Evolutionary conservation across 2,113 vertebrate genomes (phyloP).

Genomic region (Actinemys pallida): DNA sequence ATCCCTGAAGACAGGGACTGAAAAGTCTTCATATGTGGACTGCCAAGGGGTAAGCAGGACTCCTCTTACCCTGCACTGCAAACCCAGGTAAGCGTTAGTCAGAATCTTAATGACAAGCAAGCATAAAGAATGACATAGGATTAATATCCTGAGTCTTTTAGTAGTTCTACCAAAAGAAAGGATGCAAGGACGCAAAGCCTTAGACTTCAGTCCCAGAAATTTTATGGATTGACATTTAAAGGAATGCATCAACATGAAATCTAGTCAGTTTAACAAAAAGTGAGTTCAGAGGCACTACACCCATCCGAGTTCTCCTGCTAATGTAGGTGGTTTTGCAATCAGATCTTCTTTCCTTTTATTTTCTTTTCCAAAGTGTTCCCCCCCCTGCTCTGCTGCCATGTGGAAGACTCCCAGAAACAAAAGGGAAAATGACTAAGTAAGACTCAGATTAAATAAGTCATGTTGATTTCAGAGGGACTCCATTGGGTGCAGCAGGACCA

Average conservation of each 20-base stretch:
- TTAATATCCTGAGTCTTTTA: not conserved
- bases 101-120: not conserved
- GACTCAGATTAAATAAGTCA: not conserved
- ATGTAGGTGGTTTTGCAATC: not conserved
- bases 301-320: not conserved
- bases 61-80: not conserved
- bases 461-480: not conserved
- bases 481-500: not conserved
- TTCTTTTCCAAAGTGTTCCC: not conserved
- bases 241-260: not conserved
- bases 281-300: not conserved
- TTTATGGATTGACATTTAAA: not conserved
- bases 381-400: not conserved
- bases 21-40: not conserved
- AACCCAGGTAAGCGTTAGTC: not conserved
- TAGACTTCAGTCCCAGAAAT: not conserved
- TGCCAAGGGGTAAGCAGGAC: not conserved
- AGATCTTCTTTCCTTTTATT: not conserved
- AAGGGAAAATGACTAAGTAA: not conserved
- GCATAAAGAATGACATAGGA: not conserved
- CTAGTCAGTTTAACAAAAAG: not conserved
- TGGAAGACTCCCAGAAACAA: not conserved
- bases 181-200: not conserved
- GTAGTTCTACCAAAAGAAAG: not conserved
- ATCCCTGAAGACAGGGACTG: not conserved